Conservation (phyloP, 2,888 invertebrate species). For the Formica aserva region DNA sequence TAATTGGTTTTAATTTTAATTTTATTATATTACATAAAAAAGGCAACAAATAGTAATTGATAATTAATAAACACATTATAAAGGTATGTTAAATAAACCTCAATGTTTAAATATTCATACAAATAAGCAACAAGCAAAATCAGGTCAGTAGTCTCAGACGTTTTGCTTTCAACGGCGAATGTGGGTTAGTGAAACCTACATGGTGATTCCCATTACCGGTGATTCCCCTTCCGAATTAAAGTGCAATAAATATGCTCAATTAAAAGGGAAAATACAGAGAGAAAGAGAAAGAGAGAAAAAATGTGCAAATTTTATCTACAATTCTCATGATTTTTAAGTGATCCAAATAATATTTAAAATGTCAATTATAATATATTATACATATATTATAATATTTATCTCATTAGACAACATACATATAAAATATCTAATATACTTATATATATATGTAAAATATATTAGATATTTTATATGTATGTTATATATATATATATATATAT, state of each 20-base stretch:
- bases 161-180: constrained; percentile 85
- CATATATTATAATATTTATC: background rate
- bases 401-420: background rate
- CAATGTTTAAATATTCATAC: constrained; percentile 60
- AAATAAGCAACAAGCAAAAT: constrained; percentile 75
- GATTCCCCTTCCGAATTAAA: constrained; percentile 77
- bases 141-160: constrained; percentile 83
- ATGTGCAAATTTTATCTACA: background rate
- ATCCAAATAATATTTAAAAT: background rate
- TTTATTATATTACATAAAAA: background rate
- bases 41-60: background rate
- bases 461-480: too few species aligned
- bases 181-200: constrained; percentile 85
- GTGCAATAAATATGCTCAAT: constrained; percentile 53
- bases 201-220: constrained; percentile 77
- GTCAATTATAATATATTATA: background rate
- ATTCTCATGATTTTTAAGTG: background rate
- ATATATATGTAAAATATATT: too few species aligned
- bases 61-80: background rate
- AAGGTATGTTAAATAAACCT: constrained; percentile 56
- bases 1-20: background rate
- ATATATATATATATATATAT: too few species aligned
- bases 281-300: background rate
- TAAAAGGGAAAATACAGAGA: background rate
- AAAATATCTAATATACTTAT: too few species aligned